Percentiles rank a stretch among this genome's conserved stretches.
Conservation (phyloP, 2,797 vertebrate genomes). For the Graptemys geographica region DNA sequence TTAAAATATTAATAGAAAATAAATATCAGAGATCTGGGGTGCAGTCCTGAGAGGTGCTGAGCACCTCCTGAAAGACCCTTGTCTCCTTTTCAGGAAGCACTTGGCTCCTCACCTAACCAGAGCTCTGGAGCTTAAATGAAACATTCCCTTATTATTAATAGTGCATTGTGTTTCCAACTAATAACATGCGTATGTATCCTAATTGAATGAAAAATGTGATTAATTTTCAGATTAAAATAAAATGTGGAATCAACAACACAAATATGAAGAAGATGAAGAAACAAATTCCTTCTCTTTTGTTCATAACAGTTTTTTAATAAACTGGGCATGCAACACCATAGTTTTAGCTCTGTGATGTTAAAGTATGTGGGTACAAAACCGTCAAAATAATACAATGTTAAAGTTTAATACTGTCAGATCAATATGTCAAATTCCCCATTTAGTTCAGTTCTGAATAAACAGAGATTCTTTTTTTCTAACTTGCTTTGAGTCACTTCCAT, state of each 20-base stretch:
- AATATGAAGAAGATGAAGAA: conserved; percentile 36
- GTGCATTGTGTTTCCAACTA: conserved; percentile 55
- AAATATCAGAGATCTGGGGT: not conserved
- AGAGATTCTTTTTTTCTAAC: conserved; percentile 48
- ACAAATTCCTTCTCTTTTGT: conserved; percentile 10
- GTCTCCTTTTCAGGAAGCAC: conserved; percentile 13
- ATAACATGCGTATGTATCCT: conserved; percentile 57
- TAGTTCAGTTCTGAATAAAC: conserved; percentile 59
- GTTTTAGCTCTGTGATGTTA: conserved; percentile 48
- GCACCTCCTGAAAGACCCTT: conserved; percentile 21
- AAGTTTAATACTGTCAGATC: conserved; percentile 61
- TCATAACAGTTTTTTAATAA: conserved; percentile 53
- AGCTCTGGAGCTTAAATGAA: conserved; percentile 10
- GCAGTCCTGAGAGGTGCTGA: not conserved
- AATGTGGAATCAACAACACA: conserved; percentile 28
- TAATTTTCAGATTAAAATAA: conserved; percentile 56
- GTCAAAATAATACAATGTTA: conserved; percentile 59
- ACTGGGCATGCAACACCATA: conserved; percentile 43
- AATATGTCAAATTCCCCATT: not conserved
- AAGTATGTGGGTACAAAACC: conserved; percentile 63
- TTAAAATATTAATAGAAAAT: not conserved
- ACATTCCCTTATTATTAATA: conserved; percentile 27
- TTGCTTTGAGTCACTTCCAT: conserved; percentile 22
- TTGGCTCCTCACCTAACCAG: not conserved
- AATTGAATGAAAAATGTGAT: conserved; percentile 47